Base-by-base conservation (phyloP, 2,888 invertebrate genomes). In the Autographa gamma region DNA sequence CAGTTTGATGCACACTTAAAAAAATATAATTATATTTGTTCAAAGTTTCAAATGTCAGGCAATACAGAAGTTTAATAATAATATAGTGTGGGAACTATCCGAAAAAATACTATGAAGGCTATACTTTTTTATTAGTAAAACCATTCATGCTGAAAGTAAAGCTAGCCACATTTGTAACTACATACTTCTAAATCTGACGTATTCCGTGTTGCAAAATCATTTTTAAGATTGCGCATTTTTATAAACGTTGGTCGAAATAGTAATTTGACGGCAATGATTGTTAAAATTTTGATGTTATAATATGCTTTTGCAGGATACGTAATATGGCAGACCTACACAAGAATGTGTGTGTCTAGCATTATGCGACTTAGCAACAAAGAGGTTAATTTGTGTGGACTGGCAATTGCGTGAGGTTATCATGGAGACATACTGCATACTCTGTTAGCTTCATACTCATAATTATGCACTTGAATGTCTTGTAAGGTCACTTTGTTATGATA, bases 331-430 rank as follows among this genome's bases (percentile, higher is more conserved):
- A 25, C 25, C 3, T 3, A 25, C 25, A 25, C 25, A 25, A 8
- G 7, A 8, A 34, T 8, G 34, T 34, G 34, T 34, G 34, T 3
- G 34, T 6, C 34, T 34, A 34, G 38, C 38, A 38, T 38, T 38
- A 7, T 38, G 0, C 11, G 43, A 16, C 48, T 48, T 48, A n/a
- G n/a, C 48, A 48, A 48, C 48, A 48, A 48, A n/a, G n/a, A 48
- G 48, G 48, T 48, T 48, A 48, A 48, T 48, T 48, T n/a, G 48
- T 48, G 48, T 8, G 48, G 48, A 48, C n/a, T 48, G 43, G 48
- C n/a, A 48, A 48, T 48, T n/a, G 48, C n/a, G 14, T 48, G 48
- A n/a, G 48, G 48, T 48, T 48, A 48, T 48, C 48, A 48, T 48
- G 14, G 0, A 7, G 0, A n/a, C n/a, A 48, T 48, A 48, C 48